Evolutionary conservation across 2,888 invertebrate genomes (phyloP).

Genomic region (Lepidocyrtinus sp.): DNA sequence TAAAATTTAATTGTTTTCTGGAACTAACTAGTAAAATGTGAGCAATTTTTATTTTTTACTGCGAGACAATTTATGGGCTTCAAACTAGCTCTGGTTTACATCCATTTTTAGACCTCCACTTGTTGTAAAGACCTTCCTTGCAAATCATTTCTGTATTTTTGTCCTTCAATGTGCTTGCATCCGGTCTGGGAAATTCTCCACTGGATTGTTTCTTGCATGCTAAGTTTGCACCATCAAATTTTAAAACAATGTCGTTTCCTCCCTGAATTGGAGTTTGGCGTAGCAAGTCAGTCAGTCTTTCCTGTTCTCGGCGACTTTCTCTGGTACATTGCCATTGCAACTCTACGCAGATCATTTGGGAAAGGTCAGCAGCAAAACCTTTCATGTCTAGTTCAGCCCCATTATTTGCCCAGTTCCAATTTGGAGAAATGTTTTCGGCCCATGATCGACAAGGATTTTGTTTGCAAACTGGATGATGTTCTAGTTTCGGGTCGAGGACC

Average conservation of each 20-base stretch:
- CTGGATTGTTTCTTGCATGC: neutral
- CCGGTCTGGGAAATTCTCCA: neutral
- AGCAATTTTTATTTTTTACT: too few species aligned
- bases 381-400: neutral
- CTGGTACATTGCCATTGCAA: conserved; percentile 26
- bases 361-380: conserved; percentile 27
- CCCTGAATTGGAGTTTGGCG: neutral
- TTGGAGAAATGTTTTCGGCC: neutral
- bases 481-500: neutral
- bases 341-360: conserved; percentile 19
- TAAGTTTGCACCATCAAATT: conserved; percentile 20
- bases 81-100: too few species aligned
- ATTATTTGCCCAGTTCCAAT: conserved; percentile 36
- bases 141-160: neutral
- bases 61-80: too few species aligned
- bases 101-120: too few species aligned
- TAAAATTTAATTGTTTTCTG: too few species aligned
- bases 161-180: neutral
- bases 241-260: neutral
- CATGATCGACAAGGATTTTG: conserved; percentile 34
- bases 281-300: neutral
- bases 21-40: too few species aligned
- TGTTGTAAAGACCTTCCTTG: conserved; percentile 28
- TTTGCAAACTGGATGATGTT: conserved; percentile 15
- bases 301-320: conserved; percentile 18